Conservation (phyloP, 2,797 vertebrate species). For the Myotis planiceps region DNA sequence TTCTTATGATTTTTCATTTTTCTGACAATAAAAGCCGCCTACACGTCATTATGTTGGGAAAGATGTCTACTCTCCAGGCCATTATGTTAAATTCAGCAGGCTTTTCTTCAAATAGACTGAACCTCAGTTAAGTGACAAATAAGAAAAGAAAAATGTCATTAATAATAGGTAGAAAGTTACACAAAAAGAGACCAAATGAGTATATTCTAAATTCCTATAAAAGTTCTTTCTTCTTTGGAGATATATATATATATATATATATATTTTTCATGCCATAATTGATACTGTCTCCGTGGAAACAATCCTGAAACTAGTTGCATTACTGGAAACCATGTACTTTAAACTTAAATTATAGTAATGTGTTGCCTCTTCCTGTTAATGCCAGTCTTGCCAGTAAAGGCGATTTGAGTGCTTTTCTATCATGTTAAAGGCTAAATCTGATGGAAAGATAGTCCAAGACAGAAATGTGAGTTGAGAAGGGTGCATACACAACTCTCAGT, state of each 20-base stretch:
- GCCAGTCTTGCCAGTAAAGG: slow-evolving; percentile 1
- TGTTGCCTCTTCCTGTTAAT: slow-evolving; percentile 41
- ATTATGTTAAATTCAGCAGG: not conserved
- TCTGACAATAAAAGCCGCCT: slow-evolving; percentile 5
- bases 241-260: not conserved
- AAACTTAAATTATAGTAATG: slow-evolving; percentile 61
- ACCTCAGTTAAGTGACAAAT: not conserved
- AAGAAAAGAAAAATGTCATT: slow-evolving; percentile 28
- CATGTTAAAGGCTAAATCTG: not conserved
- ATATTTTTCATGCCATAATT: slow-evolving; percentile 63
- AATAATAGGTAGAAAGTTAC: slow-evolving; percentile 10
- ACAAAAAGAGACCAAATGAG: slow-evolving; percentile 1
- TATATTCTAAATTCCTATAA: slow-evolving; percentile 54
- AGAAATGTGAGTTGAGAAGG: slow-evolving; percentile 5
- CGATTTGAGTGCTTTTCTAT: not conserved
- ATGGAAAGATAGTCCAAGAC: not conserved
- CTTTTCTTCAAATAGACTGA: not conserved
- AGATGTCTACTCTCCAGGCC: not conserved
- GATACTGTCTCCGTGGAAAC: slow-evolving; percentile 72
- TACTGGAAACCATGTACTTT: slow-evolving; percentile 55
- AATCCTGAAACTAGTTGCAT: slow-evolving; percentile 47
- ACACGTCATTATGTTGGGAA: not conserved
- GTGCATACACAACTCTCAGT: not conserved
- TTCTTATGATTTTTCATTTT: not conserved
- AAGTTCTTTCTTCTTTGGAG: slow-evolving; percentile 47